A percentile compares a stretch with the other conserved stretches of the same genome.
Conservation (phyloP, 2,113 vertebrate genomes). For the Coptodon bakossiorum region DNA sequence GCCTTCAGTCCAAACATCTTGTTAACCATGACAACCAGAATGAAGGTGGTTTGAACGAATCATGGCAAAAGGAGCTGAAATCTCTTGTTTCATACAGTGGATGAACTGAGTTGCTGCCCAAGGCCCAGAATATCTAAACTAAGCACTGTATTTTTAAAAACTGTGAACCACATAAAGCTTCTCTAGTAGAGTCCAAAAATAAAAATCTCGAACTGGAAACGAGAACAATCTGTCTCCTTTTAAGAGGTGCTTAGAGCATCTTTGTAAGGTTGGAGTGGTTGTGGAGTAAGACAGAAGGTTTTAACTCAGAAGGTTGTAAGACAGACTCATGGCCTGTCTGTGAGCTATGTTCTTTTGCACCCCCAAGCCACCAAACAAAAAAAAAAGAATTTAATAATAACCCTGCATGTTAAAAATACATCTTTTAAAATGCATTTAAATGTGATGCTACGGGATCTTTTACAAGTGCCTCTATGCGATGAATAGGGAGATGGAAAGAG, state of each 20-base stretch:
- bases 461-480: not conserved
- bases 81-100: not conserved
- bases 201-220: not conserved
- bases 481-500: not conserved
- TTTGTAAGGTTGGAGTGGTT: not conserved
- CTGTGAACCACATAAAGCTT: not conserved
- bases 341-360: not conserved
- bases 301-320: not conserved
- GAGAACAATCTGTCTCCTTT: not conserved
- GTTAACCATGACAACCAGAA: not conserved
- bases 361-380: rapidly evolving
- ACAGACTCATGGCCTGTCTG: not conserved
- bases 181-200: not conserved
- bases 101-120: not conserved
- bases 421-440: not conserved
- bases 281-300: not conserved
- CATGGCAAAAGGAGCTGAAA: not conserved
- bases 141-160: not conserved
- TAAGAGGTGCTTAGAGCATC: not conserved
- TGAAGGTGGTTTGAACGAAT: not conserved
- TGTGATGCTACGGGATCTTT: not conserved
- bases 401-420: not conserved
- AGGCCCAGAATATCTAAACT: not conserved
- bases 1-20: not conserved
- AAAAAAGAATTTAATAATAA: not conserved